Percentiles rank a stretch among this genome's conserved stretches.
phyloP scores from a whole-genome alignment of 2,888 invertebrate genomes.

The Drymonia ruficornis region DNA sequence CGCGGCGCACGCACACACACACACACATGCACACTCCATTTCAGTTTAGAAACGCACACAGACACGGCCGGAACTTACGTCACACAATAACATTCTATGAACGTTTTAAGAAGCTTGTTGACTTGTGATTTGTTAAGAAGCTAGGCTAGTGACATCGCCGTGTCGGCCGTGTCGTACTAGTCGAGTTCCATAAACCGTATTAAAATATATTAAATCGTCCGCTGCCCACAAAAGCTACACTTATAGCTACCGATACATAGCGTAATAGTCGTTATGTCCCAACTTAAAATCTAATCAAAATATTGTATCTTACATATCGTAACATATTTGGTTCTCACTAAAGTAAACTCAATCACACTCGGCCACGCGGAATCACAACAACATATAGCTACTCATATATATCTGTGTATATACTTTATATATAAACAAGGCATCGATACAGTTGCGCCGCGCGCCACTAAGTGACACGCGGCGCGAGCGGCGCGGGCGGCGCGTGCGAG shows the following conservation, averaged over 20 bases:
- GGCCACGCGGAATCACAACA: constrained; percentile 49
- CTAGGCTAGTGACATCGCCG: no score
- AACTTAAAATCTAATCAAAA: constrained; percentile 39
- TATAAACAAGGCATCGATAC: constrained; percentile 29
- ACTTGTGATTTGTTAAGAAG: no score
- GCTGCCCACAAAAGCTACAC: constrained; percentile 33
- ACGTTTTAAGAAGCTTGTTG: no score
- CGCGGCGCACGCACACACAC: constrained; percentile 17
- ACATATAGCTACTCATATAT: constrained; percentile 30
- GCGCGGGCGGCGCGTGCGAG: constrained; percentile 9
- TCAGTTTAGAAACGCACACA: constrained; percentile 4
- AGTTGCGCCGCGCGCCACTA: not conserved
- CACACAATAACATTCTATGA: not conserved
- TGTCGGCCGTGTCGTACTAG: no score
- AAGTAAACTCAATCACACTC: constrained; percentile 47
- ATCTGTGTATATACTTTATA: constrained; percentile 24
- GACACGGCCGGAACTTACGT: not conserved
- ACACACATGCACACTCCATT: constrained; percentile 10
- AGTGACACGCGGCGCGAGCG: not conserved
- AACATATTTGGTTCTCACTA: constrained; percentile 78
- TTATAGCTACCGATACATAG: constrained; percentile 40
- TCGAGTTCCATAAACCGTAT: not conserved
- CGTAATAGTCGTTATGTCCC: constrained; percentile 30
- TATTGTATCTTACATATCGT: constrained; percentile 50
- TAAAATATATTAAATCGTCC: constrained; percentile 15